Evolutionary conservation across 2,113 vertebrate species (phyloP), one percentile per base, ranked within the genome.

Genomic region (Phalacrocorax brasilianus): DNA sequence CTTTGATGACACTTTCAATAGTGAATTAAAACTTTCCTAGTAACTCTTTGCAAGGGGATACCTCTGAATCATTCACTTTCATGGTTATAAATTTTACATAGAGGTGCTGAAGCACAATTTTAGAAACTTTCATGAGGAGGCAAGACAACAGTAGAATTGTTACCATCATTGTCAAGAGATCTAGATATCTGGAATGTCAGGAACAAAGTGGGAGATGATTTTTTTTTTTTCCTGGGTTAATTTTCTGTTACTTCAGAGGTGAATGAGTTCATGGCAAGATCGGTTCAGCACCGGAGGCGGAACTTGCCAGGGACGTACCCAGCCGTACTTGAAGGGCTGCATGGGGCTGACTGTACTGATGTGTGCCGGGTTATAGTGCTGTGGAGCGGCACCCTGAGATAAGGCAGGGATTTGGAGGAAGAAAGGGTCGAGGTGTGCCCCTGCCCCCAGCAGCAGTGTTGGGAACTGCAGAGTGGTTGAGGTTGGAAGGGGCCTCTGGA

Each of bases 231-330:
- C 4, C 40, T 52, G 61, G 7, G 5, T 44, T 76, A 20, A 16
- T 81, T 87, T 77, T 74, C 55, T 84, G 18, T 70, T 87, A 32
- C 32, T 62, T 74, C 12, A 12, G 68, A 38, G 42, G 23, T 81
- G 50, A 24, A 53, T 84, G 12, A 14, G 9, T 35, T 86, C 4
- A 2, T 73, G 72, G 18, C 30, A 74, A 38, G 33, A 20, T 14
- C 10, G 14, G 33, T 8, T 70, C 28, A 38, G 26, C 77, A 53
- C 50, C 24, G 63, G 56, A 50, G n/a, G 28, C 74, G 78, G 61
- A 91, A 38, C n/a, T 80, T 2, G 3, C 16, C 13, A 7, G 74
- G 47, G 21, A 12, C 10, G 1, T 61, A 7, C 0, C 0, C 8
- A 45, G 12, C 2, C 33, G 20, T 56, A 14, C 19, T 32, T 72